These are phyloP conservation scores for Terrapene triunguis DNA, from an alignment of 2,113 vertebrate genomes.

Conservation along the genomic window DNA sequence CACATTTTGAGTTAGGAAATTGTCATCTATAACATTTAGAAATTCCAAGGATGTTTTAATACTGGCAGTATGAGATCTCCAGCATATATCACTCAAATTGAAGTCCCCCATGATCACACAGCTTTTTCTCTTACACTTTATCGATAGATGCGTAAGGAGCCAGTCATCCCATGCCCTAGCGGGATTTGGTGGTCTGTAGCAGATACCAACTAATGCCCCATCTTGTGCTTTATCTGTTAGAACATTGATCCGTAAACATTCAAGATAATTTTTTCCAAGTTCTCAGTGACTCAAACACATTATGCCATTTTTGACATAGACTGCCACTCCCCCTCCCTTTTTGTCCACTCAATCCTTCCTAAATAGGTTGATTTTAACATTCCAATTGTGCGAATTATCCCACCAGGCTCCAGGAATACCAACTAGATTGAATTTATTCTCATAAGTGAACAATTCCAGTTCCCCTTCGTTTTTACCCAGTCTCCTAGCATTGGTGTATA, in stretches of 20 bases:
- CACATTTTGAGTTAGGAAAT: too few relatives aligned
- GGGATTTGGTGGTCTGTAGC: background rate
- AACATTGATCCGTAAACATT: background rate
- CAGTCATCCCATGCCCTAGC: background rate
- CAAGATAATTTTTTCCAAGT: background rate
- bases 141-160: too few relatives aligned
- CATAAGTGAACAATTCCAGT: background rate
- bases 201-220: background rate
- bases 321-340: background rate
- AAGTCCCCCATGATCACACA: too few relatives aligned
- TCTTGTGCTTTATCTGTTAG: background rate
- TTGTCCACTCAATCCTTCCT: background rate
- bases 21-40: too few relatives aligned
- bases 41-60: too few relatives aligned
- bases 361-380: background rate
- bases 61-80: too few relatives aligned
- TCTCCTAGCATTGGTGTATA: background rate
- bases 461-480: background rate
- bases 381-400: background rate
- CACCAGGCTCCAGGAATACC: background rate
- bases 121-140: too few relatives aligned
- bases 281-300: background rate
- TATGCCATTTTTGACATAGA: background rate
- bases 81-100: too few relatives aligned
- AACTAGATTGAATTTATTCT: too few relatives aligned